Base-by-base conservation (phyloP, 1,140 invertebrate genomes). In the Gonatopus flavifemur region DNA sequence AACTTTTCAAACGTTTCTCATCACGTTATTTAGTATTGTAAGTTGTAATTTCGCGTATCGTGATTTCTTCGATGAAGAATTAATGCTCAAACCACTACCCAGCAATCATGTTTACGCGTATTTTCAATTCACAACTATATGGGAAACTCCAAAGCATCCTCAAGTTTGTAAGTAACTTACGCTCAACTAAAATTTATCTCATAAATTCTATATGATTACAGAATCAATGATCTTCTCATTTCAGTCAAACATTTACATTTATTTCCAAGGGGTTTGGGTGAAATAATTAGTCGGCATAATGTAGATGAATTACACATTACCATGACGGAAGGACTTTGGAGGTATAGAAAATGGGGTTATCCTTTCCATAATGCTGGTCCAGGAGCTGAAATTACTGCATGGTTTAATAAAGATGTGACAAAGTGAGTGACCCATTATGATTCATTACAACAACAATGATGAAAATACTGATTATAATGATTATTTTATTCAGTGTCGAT, bases 271-370 rank as follows among this genome's bases (percentile, higher is more conserved):
- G 86, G 93, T 1, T 76, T 99, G 35, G 88, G 89, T 24, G 94
- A 98, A 80, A 87, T 98, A n/a, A 81, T 98, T 59, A 81, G 85
- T 44, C 81, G 87, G 13, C 91, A 94, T 69, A 80, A 88, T 67
- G 85, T 98, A 1, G 86, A 91, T 68, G 96, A 98, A 71, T 74
- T 99, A 6, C 93, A 98, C 72, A 80, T 98, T 24, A 89, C 87
- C 49, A 80, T 98, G 44, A 96, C 94, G 1, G 89, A 94, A 75
- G 96, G 96, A 3, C 76, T 94, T 37, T 99, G 96, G 96, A 84
- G 88, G 49, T 88, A 96, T 74, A 83, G 92, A 65, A 85, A 87
- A 50, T 98, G 94, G 95, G 96, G 95, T 5, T 96, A 96, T 80
- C 87, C 92, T 21, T 83, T 91, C 25, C 74, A 87, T 9, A 88